A percentile compares a stretch with the other conserved stretches of the same genome.
phyloP scores from a whole-genome alignment of 2,113 vertebrate genomes.

The Vidua macroura region DNA sequence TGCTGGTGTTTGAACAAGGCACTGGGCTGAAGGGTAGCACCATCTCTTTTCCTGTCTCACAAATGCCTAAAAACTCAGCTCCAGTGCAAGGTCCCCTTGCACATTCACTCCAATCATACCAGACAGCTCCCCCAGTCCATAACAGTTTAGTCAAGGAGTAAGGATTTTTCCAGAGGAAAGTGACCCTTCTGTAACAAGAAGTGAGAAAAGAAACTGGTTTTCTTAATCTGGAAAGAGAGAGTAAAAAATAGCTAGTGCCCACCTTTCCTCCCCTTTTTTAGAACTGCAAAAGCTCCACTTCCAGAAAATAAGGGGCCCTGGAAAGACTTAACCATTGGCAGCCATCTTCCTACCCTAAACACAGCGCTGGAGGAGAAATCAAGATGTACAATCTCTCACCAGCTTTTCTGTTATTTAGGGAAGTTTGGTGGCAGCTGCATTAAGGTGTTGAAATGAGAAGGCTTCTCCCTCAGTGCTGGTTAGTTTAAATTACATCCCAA shows the following conservation, averaged over 20 bases:
- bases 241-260: background rate
- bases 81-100: background rate
- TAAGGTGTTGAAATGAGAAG: background rate
- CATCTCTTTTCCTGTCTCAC: background rate
- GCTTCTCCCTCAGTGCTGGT: background rate
- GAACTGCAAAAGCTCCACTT: background rate
- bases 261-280: background rate
- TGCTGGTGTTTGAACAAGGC: background rate
- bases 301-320: background rate
- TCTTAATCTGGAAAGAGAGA: background rate
- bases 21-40: background rate
- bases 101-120: background rate
- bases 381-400: background rate
- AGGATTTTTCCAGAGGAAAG: background rate
- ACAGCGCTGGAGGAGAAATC: background rate
- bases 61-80: background rate
- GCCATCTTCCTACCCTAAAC: background rate
- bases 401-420: background rate
- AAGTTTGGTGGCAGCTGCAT: background rate
- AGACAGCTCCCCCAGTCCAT: background rate
- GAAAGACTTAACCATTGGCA: background rate
- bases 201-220: background rate
- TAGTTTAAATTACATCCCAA: background rate
- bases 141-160: rapidly evolving
- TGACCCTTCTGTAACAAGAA: background rate